Evolutionary conservation across 2,113 vertebrate species (phyloP).

Genomic region (Barnardius zonarius): DNA sequence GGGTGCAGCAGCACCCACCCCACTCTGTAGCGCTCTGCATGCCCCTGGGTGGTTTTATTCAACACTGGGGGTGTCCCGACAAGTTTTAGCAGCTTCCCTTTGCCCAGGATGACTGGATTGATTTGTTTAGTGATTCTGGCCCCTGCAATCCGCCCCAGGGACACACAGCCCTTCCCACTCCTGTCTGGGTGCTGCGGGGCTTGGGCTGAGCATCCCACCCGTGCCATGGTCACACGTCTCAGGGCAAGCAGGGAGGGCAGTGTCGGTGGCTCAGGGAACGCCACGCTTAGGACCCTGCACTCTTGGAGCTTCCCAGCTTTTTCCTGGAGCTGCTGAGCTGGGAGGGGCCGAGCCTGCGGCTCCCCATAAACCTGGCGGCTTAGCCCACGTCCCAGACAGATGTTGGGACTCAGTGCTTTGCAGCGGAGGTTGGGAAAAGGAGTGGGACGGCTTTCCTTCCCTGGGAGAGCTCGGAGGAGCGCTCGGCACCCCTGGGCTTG

Average conservation of each 20-base stretch:
- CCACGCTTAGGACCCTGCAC: slow-evolving; percentile 35
- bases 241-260: background rate
- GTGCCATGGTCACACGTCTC: background rate
- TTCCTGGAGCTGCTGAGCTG: slow-evolving; percentile 46
- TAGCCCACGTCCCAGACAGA: slow-evolving; percentile 46
- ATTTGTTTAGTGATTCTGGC: background rate
- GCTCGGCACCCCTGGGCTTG: slow-evolving; percentile 6
- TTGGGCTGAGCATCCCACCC: background rate
- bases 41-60: background rate
- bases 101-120: background rate
- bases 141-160: background rate
- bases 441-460: background rate
- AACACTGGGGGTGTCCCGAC: background rate
- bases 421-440: background rate
- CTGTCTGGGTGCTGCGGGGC: background rate
- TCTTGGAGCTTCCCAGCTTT: slow-evolving; percentile 24
- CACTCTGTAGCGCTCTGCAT: fast-evolving
- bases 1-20: background rate
- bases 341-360: slow-evolving; percentile 55
- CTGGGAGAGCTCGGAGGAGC: background rate
- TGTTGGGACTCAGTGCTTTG: slow-evolving; percentile 41
- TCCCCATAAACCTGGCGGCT: slow-evolving; percentile 69
- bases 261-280: background rate
- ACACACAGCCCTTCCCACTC: background rate
- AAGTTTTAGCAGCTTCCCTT: background rate